Evolutionary conservation across 2,113 vertebrate genomes (phyloP), one percentile per base, ranked within the genome.

Genomic region (Alethe castanea): DNA sequence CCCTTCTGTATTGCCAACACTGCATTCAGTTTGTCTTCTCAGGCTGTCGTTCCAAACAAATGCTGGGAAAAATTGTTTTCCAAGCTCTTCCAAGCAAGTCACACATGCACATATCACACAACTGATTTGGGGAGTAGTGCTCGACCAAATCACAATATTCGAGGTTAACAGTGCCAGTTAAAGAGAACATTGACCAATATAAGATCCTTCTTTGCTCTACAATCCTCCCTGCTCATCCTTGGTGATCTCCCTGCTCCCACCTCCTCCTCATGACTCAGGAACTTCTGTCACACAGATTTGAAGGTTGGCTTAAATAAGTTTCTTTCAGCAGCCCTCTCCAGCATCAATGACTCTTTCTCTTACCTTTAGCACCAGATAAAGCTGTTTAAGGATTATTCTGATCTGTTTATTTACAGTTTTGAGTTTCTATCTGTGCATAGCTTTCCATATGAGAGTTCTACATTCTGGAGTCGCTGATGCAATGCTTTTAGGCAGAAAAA

Each of bases 41-140:
- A 56, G 38, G 23, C 0, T 31, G 33, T 8, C 53, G n/a, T 66
- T 82, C 65, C 77, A 69, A 90, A 38, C 11, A 67, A 13, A 40
- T 3, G 22, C 42, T 7, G 18, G 13, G 48, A 44, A 76, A 81
- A 65, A 19, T 3, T 4, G 5, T 22, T 82, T 71, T 48, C 38
- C 36, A n/a, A 1, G 16, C 33, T n/a, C 36, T 71, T 50, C 38
- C 38, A 38, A 38, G 38, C 38, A 36, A 78, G 67, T 36, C n/a
- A 50, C 1, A 0, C 3, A 2, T 50, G 29, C 16, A 12, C 8
- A 5, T 28, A 77, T 6, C 19, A 62, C 24, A 54, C 4, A 2
- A 33, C 7, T 47, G 33, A 54, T 42, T 0, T 42, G 29, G 42
- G 20, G 12, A 94, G 11, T 5, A 33, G 2, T 59, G 61, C 31